Base-by-base conservation (phyloP, 1,140 invertebrate genomes). In the Eriocheir sinensis region DNA sequence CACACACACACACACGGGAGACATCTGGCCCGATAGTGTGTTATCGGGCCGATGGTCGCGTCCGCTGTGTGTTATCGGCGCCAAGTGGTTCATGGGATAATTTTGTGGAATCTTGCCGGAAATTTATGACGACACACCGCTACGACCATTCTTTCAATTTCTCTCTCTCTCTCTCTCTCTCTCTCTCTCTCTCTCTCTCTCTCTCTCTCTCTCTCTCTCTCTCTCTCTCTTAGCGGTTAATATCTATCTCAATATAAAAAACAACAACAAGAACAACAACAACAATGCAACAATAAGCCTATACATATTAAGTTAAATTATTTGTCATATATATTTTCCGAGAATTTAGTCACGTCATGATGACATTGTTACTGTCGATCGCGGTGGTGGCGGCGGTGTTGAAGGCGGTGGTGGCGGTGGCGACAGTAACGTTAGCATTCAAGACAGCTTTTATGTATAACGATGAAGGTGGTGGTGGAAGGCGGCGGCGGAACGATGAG, bases 11-110 rank as follows among this genome's bases (percentile, higher is more conserved):
- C 44, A 91, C 30, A 79, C 44, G 36, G 4, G 81, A 88, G 86
- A 94, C 93, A 89, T 89, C 93, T 86, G 81, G 89, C n/a, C 17
- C 15, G 93, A 94, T 80, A 85, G 89, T 81, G 72, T 91, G 40
- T 94, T 91, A 94, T 94, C 93, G 60, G 80, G 8, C 34, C 91
- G 93, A 94, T 94, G 91, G 93, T 94, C 93, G 53, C 80, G 72
- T 44, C 88, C 32, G 38, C 32, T 86, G 93, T 36, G 72, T 90
- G 53, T 94, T 94, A 94, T 92, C 93, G 80, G 41, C 9, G 89
- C 93, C 81, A 91, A 94, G 93, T 94, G 89, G 93, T 94, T 94
- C 93, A 94, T 92, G 93, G 93, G 93, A 85, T 94, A 94, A 94
- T 94, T 94, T 94, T 44, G 40, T 36, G 79, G 93, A 94, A 94